A percentile compares a stretch with the other conserved stretches of the same genome.
Conservation (phyloP, 2,113 vertebrate species). For the Variabilichromis moorii region DNA sequence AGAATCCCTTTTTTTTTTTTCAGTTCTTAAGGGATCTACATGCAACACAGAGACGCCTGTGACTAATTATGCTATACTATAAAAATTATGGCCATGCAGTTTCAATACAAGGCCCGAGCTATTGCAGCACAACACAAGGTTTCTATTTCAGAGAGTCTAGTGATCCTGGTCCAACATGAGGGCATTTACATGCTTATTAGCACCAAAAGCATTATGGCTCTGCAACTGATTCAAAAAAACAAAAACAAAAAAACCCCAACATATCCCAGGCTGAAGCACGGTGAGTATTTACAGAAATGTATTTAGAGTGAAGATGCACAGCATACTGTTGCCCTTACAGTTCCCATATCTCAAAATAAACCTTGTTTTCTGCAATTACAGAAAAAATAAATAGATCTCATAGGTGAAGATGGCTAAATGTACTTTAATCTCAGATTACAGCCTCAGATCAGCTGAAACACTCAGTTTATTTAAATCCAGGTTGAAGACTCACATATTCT, state of each 20-base stretch:
- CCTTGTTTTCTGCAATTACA: background rate
- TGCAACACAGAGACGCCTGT: slow-evolving; percentile 2
- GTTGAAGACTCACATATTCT: background rate
- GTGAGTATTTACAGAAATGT: background rate
- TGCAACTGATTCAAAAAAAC: slow-evolving; percentile 12
- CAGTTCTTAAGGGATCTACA: background rate
- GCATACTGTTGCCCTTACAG: background rate
- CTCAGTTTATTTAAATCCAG: background rate
- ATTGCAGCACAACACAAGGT: slow-evolving; percentile 41
- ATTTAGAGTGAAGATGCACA: background rate
- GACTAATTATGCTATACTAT: slow-evolving; percentile 5
- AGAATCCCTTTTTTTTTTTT: background rate
- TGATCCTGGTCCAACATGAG: background rate
- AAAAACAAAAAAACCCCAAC: accelerated
- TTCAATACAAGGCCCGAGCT: slow-evolving; percentile 14
- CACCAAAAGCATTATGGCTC: slow-evolving; percentile 31
- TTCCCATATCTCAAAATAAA: background rate
- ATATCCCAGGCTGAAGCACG: background rate
- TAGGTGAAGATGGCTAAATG: background rate
- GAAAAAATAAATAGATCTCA: background rate
- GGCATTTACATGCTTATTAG: slow-evolving; percentile 43
- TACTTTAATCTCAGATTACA: background rate
- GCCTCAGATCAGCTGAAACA: background rate
- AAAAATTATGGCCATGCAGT: slow-evolving; percentile 24
- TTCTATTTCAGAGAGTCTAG: slow-evolving; percentile 41